Percentiles rank a stretch among this genome's conserved stretches.
Conservation (phyloP, 2,888 invertebrate genomes). For the Amphipoea oculea region DNA sequence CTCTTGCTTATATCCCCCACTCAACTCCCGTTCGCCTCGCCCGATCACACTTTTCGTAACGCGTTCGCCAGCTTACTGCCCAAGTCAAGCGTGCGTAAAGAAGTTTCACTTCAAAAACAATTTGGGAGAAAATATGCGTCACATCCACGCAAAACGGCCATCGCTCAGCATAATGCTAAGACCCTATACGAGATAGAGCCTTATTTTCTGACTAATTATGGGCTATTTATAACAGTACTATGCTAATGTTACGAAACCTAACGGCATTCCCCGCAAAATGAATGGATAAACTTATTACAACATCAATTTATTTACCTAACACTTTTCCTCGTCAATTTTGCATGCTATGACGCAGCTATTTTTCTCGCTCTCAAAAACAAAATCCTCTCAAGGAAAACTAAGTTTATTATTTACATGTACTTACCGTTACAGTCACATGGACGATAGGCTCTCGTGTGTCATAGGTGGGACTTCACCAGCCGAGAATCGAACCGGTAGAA, state of each 20-base stretch:
- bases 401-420: constrained; percentile 43
- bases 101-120: too few relatives aligned
- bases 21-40: too few relatives aligned
- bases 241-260: not conserved
- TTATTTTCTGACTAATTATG: not conserved
- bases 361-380: constrained; percentile 44
- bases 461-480: constrained; percentile 37
- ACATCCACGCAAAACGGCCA: too few relatives aligned
- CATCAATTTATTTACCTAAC: not conserved
- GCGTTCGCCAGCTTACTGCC: too few relatives aligned
- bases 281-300: not conserved
- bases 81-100: too few relatives aligned
- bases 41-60: too few relatives aligned
- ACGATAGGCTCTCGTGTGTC: constrained; percentile 32
- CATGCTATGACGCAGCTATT: constrained; percentile 33
- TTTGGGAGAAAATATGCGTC: too few relatives aligned
- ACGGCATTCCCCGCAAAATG: not conserved
- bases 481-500: constrained; percentile 45
- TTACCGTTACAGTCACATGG: constrained; percentile 3
- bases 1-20: too few relatives aligned
- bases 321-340: constrained; percentile 53
- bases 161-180: too few relatives aligned
- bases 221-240: not conserved
- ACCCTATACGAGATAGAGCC: too few relatives aligned
- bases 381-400: constrained; percentile 44